Conservation (phyloP, 1,140 invertebrate genomes). For the Drosophila chauvacae region DNA sequence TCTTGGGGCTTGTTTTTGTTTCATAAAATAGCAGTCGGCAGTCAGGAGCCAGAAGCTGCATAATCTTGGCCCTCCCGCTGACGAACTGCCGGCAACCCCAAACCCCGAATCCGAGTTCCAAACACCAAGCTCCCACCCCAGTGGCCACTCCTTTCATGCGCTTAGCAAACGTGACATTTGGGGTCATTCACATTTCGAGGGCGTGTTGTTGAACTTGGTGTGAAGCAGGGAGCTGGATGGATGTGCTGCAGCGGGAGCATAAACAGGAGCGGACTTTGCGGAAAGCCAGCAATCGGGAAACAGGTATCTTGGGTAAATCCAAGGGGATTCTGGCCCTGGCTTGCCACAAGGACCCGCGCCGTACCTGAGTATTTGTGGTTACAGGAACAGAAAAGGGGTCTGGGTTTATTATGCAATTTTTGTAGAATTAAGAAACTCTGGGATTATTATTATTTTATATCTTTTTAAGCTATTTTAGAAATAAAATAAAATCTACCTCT, state of each 20-base stretch:
- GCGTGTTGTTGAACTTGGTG: slow-evolving; percentile 83
- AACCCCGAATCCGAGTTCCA: not conserved
- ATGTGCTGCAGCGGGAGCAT: slow-evolving; percentile 24
- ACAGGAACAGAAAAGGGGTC: not conserved
- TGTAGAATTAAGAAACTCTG: not conserved
- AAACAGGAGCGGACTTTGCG: slow-evolving; percentile 34
- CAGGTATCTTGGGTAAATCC: slow-evolving; percentile 23
- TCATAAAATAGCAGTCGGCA: slow-evolving; percentile 64
- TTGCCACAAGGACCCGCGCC: not conserved
- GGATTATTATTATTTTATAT: not conserved
- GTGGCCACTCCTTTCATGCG: slow-evolving; percentile 36
- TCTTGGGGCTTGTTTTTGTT: slow-evolving; percentile 70
- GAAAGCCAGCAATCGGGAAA: slow-evolving; percentile 12
- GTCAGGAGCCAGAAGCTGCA: slow-evolving; percentile 61
- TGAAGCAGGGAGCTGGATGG: slow-evolving; percentile 2
- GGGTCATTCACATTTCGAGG: slow-evolving; percentile 83
- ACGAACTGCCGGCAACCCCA: slow-evolving; percentile 6
- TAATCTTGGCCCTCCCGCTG: slow-evolving; percentile 70
- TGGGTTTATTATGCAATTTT: not conserved
- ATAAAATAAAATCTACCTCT: not conserved
- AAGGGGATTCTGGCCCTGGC: slow-evolving; percentile 13
- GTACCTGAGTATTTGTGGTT: slow-evolving; percentile 13
- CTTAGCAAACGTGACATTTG: slow-evolving; percentile 78
- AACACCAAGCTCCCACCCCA: slow-evolving; percentile 4
- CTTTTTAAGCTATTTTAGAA: not conserved